Evolutionary conservation across 2,113 vertebrate genomes (phyloP).

Genomic region (Syrmaticus mikado): DNA sequence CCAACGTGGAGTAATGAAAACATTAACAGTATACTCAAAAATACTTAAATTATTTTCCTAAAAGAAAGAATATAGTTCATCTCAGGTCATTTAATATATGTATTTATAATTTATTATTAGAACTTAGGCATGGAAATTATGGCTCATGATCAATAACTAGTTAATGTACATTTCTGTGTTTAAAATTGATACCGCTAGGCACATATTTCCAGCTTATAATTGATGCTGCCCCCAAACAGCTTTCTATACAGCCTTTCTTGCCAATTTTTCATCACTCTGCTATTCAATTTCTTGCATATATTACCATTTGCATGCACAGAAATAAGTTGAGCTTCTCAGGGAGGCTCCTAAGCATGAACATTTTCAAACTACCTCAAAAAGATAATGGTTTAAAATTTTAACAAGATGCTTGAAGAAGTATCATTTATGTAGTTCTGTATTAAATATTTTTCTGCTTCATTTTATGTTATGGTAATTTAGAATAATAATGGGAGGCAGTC

Average conservation of each 20-base stretch:
- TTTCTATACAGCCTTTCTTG: conserved; percentile 25
- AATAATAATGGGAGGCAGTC: neutral
- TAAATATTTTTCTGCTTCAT: neutral
- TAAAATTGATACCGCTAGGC: conserved; percentile 48
- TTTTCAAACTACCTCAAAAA: neutral
- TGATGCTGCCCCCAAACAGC: conserved; percentile 27
- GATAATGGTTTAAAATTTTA: neutral
- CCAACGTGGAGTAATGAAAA: neutral
- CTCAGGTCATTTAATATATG: conserved; percentile 13
- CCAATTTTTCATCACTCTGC: conserved; percentile 21
- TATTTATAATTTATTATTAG: conserved; percentile 7
- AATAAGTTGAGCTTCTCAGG: neutral
- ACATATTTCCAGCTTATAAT: conserved; percentile 54
- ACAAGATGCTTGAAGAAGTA: neutral
- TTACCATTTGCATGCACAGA: neutral
- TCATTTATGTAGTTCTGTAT: neutral
- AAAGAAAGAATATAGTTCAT: neutral
- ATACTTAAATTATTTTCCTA: conserved; percentile 45
- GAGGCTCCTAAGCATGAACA: neutral
- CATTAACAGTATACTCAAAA: conserved; percentile 48
- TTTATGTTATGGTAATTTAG: neutral
- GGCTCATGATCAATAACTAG: conserved; percentile 60
- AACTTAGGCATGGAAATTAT: conserved; percentile 14
- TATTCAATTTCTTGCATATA: conserved; percentile 22
- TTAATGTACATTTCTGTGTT: conserved; percentile 57